phyloP scores from a whole-genome alignment of 2,113 vertebrate species.

The Pluvialis apricaria region DNA sequence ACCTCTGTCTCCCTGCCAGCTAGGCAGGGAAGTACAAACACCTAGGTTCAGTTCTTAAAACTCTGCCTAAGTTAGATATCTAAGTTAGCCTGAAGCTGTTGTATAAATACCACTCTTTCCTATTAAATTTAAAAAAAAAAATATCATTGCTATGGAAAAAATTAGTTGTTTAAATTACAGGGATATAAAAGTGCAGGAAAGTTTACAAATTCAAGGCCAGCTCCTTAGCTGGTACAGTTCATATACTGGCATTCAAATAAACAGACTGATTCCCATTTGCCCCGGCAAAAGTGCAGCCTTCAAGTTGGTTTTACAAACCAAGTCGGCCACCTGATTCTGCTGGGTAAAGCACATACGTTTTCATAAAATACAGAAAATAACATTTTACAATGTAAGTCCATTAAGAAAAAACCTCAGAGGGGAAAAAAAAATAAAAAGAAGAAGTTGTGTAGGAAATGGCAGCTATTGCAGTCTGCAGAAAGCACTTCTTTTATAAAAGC shows the following conservation, averaged over 20 bases:
- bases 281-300: neutral
- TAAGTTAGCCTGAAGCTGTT: conserved; percentile 13
- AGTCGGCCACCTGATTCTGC: neutral
- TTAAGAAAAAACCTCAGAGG: neutral
- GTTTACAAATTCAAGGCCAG: conserved; percentile 36
- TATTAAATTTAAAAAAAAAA: neutral
- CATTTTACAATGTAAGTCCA: neutral
- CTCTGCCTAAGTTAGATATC: neutral
- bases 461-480: neutral
- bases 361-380: conserved; percentile 11
- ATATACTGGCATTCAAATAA: conserved; percentile 30
- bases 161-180: conserved; percentile 21
- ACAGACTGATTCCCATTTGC: neutral
- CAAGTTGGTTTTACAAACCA: neutral
- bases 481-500: neutral
- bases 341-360: neutral
- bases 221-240: conserved; percentile 4
- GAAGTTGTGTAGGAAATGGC: neutral
- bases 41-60: conserved; percentile 19
- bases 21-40: neutral
- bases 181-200: conserved; percentile 11
- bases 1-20: conserved; percentile 14
- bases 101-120: conserved; percentile 8
- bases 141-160: conserved; percentile 17
- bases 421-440: neutral